These are phyloP conservation scores for Darevskia mixta DNA, from an alignment of 2,797 vertebrate species.

Conservation along the genomic window DNA sequence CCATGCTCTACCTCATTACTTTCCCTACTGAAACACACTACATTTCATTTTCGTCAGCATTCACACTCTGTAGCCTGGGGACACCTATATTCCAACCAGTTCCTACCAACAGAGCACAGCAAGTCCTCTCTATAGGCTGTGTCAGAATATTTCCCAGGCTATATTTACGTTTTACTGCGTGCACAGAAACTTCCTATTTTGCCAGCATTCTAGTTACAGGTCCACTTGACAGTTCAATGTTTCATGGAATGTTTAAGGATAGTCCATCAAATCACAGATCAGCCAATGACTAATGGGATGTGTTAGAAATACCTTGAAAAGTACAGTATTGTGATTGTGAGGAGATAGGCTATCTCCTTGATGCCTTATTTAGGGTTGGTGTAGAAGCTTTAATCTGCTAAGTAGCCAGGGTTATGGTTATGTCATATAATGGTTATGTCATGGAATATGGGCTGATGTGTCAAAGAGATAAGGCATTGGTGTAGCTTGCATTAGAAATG, in stretches of 20 bases:
- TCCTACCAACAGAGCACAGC: neutral
- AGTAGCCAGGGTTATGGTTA: too few relatives aligned
- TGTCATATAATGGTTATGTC: too few relatives aligned
- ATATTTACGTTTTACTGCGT: neutral
- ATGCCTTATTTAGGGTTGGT: too few relatives aligned
- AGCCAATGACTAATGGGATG: neutral
- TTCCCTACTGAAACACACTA: neutral
- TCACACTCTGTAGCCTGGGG: neutral
- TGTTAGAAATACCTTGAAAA: too few relatives aligned
- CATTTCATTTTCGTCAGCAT: neutral
- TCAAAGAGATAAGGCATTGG: too few relatives aligned
- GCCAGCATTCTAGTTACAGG: neutral
- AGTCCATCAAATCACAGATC: neutral
- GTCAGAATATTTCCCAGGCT: neutral
- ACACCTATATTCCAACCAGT: neutral
- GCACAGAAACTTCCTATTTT: neutral
- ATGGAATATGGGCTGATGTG: too few relatives aligned
- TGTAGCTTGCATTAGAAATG: too few relatives aligned
- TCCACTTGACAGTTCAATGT: neutral
- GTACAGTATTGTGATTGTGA: too few relatives aligned
- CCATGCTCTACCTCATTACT: neutral
- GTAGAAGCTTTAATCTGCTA: too few relatives aligned
- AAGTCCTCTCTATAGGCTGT: neutral
- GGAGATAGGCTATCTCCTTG: too few relatives aligned
- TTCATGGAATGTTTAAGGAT: neutral